phyloP scores from a whole-genome alignment of 2,113 vertebrate species.

The Pelvicachromis taeniatus region DNA sequence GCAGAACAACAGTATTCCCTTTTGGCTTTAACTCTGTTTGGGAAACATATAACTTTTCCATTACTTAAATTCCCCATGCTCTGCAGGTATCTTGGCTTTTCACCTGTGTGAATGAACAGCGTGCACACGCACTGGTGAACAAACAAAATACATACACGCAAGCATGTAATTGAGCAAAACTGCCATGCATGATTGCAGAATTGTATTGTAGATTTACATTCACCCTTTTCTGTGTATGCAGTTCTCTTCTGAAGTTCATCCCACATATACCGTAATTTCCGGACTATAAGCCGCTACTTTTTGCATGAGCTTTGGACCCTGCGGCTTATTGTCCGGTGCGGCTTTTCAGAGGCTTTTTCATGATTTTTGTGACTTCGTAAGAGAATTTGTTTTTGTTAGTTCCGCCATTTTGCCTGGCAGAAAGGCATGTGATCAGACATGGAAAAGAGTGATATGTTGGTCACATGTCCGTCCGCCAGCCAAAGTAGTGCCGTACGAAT shows the following conservation, averaged over 20 bases:
- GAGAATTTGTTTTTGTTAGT: too few species aligned
- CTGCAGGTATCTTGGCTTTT: conserved; percentile 24
- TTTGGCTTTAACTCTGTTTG: conserved; percentile 24
- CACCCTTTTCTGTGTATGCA: not conserved
- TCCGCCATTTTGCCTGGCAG: too few species aligned
- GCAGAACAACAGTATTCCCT: conserved; percentile 27
- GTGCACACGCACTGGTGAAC: not conserved
- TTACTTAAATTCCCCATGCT: conserved; percentile 34
- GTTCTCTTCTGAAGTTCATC: not conserved
- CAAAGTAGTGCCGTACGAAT: too few species aligned
- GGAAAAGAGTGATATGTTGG: too few species aligned
- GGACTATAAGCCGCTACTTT: too few species aligned
- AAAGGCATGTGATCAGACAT: too few species aligned
- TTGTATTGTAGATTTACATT: not conserved
- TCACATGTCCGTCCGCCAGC: too few species aligned
- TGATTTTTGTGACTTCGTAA: too few species aligned
- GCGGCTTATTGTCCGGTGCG: too few species aligned
- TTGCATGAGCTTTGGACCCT: too few species aligned
- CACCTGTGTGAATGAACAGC: conserved; percentile 17
- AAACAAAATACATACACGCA: not conserved
- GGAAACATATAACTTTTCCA: conserved; percentile 43
- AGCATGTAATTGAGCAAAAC: not conserved
- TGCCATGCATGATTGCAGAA: not conserved
- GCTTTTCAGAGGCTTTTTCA: too few species aligned
- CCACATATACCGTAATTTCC: too few species aligned